Percentiles rank a stretch among this genome's conserved stretches.
These are phyloP conservation scores for Actinostola sp. DNA, from an alignment of 92 coral and sea anemone genomes.

Conservation along the genomic window DNA sequence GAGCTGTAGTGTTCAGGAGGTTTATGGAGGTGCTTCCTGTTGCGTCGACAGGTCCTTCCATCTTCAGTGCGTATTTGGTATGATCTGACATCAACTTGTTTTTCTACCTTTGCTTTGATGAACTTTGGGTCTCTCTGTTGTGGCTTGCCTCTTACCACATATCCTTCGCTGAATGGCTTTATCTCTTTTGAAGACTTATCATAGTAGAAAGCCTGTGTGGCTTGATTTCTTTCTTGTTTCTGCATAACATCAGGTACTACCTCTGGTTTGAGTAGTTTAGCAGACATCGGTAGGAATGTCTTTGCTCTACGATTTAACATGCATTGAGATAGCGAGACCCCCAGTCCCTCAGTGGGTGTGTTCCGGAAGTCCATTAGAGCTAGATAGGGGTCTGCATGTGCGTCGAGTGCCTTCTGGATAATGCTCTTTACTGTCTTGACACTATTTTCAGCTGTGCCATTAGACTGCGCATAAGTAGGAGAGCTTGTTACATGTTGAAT, in stretches of 20 bases:
- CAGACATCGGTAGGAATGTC: conserved; percentile 4
- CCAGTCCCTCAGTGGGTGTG: no score
- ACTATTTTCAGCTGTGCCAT: conserved; percentile 11
- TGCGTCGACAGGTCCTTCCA: conserved; percentile 24
- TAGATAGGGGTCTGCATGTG: no score
- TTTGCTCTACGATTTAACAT: conserved; percentile 3
- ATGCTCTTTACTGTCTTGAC: conserved; percentile 12
- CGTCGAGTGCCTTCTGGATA: no score
- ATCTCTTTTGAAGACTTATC: conserved; percentile 1
- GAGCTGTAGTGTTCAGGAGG: background rate
- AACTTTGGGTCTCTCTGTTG: background rate
- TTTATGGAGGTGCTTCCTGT: conserved; percentile 45
- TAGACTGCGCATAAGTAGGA: conserved; percentile 2
- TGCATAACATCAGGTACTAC: background rate
- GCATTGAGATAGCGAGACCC: background rate
- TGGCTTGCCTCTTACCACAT: no score
- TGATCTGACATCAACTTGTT: conserved; percentile 52
- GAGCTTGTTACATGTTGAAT: conserved; percentile 3
- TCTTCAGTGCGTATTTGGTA: conserved; percentile 47
- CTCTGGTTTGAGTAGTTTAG: background rate
- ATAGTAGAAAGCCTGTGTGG: no score
- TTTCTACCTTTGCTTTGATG: conserved; percentile 32
- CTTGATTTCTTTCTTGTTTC: no score
- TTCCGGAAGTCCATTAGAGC: no score
- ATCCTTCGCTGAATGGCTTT: background rate